Percentiles rank a stretch among this genome's conserved stretches.
phyloP scores from a whole-genome alignment of 1,140 invertebrate genomes.

The Thaumatotibia leucotreta region DNA sequence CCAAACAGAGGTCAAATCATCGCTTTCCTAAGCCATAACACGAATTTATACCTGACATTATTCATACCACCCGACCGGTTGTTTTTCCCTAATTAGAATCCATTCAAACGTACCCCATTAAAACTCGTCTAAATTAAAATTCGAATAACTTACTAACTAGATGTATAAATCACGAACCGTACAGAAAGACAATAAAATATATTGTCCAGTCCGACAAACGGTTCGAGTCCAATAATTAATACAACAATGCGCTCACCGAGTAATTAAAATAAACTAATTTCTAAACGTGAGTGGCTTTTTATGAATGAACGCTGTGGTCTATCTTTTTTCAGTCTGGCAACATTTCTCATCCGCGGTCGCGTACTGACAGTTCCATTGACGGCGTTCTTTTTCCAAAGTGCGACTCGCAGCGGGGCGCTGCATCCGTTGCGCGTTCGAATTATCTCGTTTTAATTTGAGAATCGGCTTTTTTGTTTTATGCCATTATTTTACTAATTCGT shows the following conservation, averaged over 20 bases:
- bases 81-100: slow-evolving; percentile 74
- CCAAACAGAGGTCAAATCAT: slow-evolving; percentile 41
- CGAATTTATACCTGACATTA: slow-evolving; percentile 71
- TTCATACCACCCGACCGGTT: slow-evolving; percentile 51
- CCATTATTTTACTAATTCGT: slow-evolving; percentile 29
- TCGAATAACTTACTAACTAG: slow-evolving; percentile 76
- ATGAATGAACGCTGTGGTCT: slow-evolving; percentile 56
- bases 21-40: slow-evolving; percentile 60
- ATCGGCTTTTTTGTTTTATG: slow-evolving; percentile 35
- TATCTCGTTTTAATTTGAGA: slow-evolving; percentile 68
- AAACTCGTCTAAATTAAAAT: slow-evolving; percentile 75
- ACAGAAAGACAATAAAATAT: slow-evolving; percentile 73
- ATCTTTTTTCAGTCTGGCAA: slow-evolving; percentile 57
- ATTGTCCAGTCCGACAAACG: slow-evolving; percentile 54
- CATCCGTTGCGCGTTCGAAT: slow-evolving; percentile 64
- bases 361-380: slow-evolving; percentile 65
- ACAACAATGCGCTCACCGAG: slow-evolving; percentile 62
- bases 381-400: slow-evolving; percentile 63
- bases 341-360: slow-evolving; percentile 66
- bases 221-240: slow-evolving; percentile 58
- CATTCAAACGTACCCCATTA: slow-evolving; percentile 73
- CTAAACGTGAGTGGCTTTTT: slow-evolving; percentile 62
- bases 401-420: slow-evolving; percentile 64
- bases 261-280: slow-evolving; percentile 76
- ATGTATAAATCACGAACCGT: slow-evolving; percentile 63